Evolutionary conservation across 2,888 invertebrate genomes (phyloP).

Genomic region (Plutella xylostella): DNA sequence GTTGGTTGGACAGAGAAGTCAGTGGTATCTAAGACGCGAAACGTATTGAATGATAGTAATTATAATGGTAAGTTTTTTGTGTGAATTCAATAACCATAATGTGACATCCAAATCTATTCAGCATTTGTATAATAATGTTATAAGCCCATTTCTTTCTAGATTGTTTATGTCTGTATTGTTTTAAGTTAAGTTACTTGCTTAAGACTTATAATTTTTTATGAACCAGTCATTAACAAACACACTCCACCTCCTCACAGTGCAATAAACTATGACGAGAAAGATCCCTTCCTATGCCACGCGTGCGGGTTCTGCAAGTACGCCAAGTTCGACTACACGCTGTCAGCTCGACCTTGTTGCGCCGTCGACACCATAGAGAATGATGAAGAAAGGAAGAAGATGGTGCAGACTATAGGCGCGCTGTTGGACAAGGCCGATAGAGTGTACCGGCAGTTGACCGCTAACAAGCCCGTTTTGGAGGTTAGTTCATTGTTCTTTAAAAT

Average conservation of each 20-base stretch:
- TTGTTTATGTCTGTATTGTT: too few species aligned
- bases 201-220: too few species aligned
- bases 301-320: constrained; percentile 99
- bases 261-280: constrained; percentile 99
- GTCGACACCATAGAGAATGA: constrained; percentile 98
- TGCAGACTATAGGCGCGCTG: constrained; percentile 88
- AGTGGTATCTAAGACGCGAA: too few species aligned
- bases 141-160: too few species aligned
- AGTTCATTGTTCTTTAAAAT: neutral
- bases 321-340: constrained; percentile 95
- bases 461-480: constrained; percentile 90
- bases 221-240: too few species aligned
- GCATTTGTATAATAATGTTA: too few species aligned
- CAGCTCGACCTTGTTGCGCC: constrained; percentile 92
- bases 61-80: too few species aligned
- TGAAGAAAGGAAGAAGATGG: constrained; percentile 95
- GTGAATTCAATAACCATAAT: too few species aligned
- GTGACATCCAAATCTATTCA: too few species aligned
- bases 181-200: too few species aligned
- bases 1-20: too few species aligned
- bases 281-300: constrained; percentile 98
- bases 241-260: constrained; percentile 77
- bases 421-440: constrained; percentile 95
- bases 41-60: too few species aligned
- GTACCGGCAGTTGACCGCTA: constrained; percentile 89